Conservation (phyloP, 2,113 vertebrate genomes). For the Syrmaticus mikado region DNA sequence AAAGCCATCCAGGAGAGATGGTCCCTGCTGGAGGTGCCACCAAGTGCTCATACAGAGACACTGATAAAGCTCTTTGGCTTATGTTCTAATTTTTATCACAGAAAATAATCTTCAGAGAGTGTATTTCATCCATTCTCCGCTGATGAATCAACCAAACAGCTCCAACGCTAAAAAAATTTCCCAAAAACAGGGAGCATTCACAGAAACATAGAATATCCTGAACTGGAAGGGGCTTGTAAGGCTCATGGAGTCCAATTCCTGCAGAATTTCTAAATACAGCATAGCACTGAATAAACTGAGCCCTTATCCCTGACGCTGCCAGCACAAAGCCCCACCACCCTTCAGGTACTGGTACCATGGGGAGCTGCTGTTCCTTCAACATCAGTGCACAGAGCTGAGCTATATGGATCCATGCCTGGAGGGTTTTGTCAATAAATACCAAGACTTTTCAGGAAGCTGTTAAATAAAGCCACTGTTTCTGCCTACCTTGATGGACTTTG, state of each 20-base stretch:
- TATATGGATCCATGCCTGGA: neutral
- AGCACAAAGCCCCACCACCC: neutral
- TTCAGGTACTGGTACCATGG: neutral
- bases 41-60: rapidly evolving
- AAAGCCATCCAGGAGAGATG: neutral
- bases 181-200: neutral
- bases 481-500: neutral
- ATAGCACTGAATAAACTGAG: neutral
- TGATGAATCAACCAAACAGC: neutral
- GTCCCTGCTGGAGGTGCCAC: neutral
- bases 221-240: too few relatives aligned
- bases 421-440: neutral
- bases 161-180: neutral
- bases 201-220: too few relatives aligned
- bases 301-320: neutral
- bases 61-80: neutral
- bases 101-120: neutral
- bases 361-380: neutral
- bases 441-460: neutral
- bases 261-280: neutral
- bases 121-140: neutral
- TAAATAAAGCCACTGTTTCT: neutral
- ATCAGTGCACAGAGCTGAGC: neutral
- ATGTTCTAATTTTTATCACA: neutral
- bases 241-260: too few relatives aligned